Evolutionary conservation across 2,888 invertebrate species (phyloP).

Genomic region (Agrypnus murinus): DNA sequence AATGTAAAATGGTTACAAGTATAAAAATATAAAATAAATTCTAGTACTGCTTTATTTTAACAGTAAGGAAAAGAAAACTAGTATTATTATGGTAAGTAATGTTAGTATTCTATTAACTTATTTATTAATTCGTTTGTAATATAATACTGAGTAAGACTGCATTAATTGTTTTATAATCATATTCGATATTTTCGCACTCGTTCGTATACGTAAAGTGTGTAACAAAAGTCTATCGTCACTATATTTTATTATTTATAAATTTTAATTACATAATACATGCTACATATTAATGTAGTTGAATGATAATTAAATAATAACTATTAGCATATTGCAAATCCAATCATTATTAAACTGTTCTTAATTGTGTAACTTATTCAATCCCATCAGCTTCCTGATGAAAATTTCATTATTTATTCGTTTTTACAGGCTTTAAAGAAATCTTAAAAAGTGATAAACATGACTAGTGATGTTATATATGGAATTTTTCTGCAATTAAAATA

Average conservation of each 20-base stretch:
- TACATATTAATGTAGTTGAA: no score
- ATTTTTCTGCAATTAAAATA: no score
- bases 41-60: constrained; percentile 41
- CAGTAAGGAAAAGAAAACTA: constrained; percentile 40
- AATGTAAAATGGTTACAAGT: constrained; percentile 58
- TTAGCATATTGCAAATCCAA: no score
- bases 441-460: no score
- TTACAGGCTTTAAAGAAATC: no score
- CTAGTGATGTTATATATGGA: no score
- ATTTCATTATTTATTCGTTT: background rate
- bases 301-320: no score
- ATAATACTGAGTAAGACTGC: constrained; percentile 57
- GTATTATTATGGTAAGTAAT: constrained; percentile 53
- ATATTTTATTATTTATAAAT: background rate
- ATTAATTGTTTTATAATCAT: constrained; percentile 38
- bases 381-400: no score
- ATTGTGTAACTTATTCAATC: no score
- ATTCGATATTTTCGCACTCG: constrained; percentile 25
- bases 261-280: no score
- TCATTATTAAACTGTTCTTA: no score
- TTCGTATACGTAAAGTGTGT: constrained; percentile 17
- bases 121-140: constrained; percentile 44
- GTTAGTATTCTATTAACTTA: constrained; percentile 50
- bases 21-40: constrained; percentile 55
- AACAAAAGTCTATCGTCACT: constrained; percentile 13